phyloP scores from a whole-genome alignment of 2,888 invertebrate species.

The Diarsia dahlii region DNA sequence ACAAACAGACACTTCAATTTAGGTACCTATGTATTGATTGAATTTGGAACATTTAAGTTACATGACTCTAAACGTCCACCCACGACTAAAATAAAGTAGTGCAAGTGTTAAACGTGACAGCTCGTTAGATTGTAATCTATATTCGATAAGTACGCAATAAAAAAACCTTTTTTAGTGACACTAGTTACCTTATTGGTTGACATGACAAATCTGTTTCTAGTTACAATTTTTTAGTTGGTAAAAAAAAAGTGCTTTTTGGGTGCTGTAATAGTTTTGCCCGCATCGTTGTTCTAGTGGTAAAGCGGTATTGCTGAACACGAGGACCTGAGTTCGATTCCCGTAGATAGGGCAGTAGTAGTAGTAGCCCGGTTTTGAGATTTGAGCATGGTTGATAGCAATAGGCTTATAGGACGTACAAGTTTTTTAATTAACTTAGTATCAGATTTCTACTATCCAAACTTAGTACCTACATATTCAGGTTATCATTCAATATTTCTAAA shows the following conservation, averaged over 20 bases:
- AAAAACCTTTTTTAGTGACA: not conserved
- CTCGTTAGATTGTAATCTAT: slow-evolving; percentile 39
- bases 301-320: not conserved
- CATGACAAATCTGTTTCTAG: slow-evolving; percentile 6
- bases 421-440: no score
- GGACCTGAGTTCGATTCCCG: not conserved
- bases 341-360: no score
- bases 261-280: not conserved
- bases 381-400: not conserved
- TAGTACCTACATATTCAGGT: not conserved
- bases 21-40: not conserved
- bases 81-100: slow-evolving; percentile 44
- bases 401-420: not conserved
- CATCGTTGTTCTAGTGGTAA: not conserved
- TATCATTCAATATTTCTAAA: not conserved
- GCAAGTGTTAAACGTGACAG: slow-evolving; percentile 51
- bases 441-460: not conserved
- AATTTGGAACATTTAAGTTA: slow-evolving; percentile 49
- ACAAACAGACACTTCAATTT: no score
- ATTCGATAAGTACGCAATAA: slow-evolving; percentile 11
- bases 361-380: not conserved
- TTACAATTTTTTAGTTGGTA: not conserved
- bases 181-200: not conserved
- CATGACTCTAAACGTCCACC: slow-evolving; percentile 61
- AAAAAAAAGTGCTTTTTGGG: not conserved